Evolutionary conservation across 1,140 invertebrate genomes (phyloP), one percentile per base, ranked within the genome.

Genomic region (Drosophila truncata): DNA sequence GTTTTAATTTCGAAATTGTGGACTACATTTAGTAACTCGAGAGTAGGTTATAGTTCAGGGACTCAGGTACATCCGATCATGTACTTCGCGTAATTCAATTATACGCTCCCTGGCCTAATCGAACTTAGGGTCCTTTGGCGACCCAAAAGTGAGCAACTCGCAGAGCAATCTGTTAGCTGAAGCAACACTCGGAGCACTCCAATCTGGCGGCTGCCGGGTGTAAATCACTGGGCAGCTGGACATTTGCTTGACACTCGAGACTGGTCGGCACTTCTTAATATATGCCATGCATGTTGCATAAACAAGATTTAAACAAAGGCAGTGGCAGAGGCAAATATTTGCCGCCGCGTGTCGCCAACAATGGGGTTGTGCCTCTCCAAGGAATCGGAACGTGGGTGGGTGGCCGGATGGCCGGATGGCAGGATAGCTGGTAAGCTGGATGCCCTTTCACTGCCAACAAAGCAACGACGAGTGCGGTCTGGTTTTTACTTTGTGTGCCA

Each of bases 201-300:
- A 46, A 71, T 72, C 33, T 59, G 52, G 18, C 65, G 33, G 42
- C 55, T 35, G 59, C 27, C 46, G 35, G 47, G 72, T 77, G 62
- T 82, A 82, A 86, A 86, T 86, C 83, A 82, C 65, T 70, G 58
- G 47, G 41, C 64, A 52, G 60, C 57, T 44, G 83, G 74, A 64
- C 79, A 82, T 69, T 85, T 64, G 62, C 46, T 60, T 69, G 73
- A 59, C 81, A 63, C 63, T 75, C 44, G 63, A 35, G 39, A 52
- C 49, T 62, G 72, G 63, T 62, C 57, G 57, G 31, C 62, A 76
- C 47, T 86, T 65, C 62, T 69, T 82, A 85, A 82, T 78, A 72
- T 83, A 76, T 86, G 80, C 62, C 80, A 83, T 80, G 84, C 80
- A 88, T 88, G 83, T 87, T 83, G 83, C 84, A 87, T 88, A 83